Evolutionary conservation across 2,888 invertebrate species (phyloP), one percentile per base, ranked within the genome.

Genomic region (Stegophylla sp.): DNA sequence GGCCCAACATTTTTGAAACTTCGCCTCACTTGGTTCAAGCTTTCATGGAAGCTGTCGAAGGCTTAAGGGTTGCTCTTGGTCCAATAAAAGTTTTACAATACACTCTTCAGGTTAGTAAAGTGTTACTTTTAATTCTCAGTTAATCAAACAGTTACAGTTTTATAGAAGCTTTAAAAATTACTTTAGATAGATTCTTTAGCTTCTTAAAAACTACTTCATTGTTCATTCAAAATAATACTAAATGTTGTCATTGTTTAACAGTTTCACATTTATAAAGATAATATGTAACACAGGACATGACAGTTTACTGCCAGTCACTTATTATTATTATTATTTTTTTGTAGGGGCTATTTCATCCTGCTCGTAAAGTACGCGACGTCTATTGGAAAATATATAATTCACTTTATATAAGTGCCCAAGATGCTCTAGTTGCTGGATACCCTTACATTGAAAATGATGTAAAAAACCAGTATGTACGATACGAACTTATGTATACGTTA

Each of bases 311-410:
- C 15, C 48, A 10, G 20, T 41, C 7, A 74, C 17, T 73, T 45
- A 26, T 26, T 75, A 15, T 76, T 59, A 13, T 63, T 69, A 86
- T 98, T 99, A 86, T 93, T 96, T 12, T 87, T 98, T 84, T 34
- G 7, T 97, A 98, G 91, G 95, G 98, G 51, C 88, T 99, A 67
- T 99, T 99, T 88, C 99, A 99, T 88, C 99, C 99, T 1, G 99
- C 99, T 10, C 90, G 99, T 82, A 99, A 99, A 89, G 99, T 99
- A 0, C 92, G 99, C 43, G 99, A 99, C 86, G 99, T 99, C 0
- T 98, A 98, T 86, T 99, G 99, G 99, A 99, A 99, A 88, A 97
- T 98, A 84, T 99, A 98, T 88, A 99, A 99, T 88, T 97, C 98
- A 0, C 89, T 99, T 76, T 99, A 99, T 86, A 98, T 99, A 85